phyloP scores from a whole-genome alignment of 2,113 vertebrate species.

The Apaloderma vittatum region DNA sequence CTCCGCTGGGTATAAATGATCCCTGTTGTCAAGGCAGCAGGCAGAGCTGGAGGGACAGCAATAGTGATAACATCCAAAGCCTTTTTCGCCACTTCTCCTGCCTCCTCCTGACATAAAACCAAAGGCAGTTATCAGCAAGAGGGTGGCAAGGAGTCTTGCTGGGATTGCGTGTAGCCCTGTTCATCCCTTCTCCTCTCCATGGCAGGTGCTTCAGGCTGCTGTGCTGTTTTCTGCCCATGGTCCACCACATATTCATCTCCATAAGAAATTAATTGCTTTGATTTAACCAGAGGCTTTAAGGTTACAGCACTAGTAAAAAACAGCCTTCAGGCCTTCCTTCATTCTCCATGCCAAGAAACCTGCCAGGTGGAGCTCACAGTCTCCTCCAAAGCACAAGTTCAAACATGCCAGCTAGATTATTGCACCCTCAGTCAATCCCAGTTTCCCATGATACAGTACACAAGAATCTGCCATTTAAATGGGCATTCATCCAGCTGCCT shows the following conservation, averaged over 20 bases:
- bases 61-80: conserved; percentile 85
- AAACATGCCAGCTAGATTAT: neutral
- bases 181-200: neutral
- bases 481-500: neutral
- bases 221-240: neutral
- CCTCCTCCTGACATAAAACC: conserved; percentile 58
- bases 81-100: conserved; percentile 80
- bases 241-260: neutral
- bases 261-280: neutral
- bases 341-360: neutral
- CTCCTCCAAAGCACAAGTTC: neutral
- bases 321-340: neutral
- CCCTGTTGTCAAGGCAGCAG: conserved; percentile 83
- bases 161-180: neutral
- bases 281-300: neutral
- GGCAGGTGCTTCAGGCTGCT: neutral
- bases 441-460: neutral
- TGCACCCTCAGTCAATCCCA: neutral
- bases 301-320: neutral
- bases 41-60: conserved; percentile 83
- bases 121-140: neutral
- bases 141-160: neutral
- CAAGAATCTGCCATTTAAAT: neutral
- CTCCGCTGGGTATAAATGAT: conserved; percentile 83
- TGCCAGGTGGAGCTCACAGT: neutral